Evolutionary conservation across 2,797 vertebrate species (phyloP), one percentile per base, ranked within the genome.

Genomic region (Oreortyx pictus): DNA sequence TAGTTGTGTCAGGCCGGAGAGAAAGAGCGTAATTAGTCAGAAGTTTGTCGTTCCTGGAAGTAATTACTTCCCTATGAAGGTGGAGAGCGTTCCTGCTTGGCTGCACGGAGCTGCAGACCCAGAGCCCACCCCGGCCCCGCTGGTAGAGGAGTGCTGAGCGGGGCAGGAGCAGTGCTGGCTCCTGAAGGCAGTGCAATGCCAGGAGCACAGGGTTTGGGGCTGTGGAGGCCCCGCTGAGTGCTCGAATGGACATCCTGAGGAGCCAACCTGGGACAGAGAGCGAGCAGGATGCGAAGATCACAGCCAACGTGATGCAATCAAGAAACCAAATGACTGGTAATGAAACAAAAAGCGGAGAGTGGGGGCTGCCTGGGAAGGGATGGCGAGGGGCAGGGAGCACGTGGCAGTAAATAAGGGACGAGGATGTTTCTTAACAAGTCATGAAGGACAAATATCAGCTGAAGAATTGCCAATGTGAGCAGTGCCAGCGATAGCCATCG

Each of bases 1-100:
- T 89, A 93, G 92, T 68, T 74, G 92, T 92, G 91, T 88, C 96
- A 92, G 96, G 57, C 79, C 77, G 93, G 94, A 93, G 95, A 88
- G 92, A 80, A 93, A 92, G 92, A 93, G 93, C 56, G 90, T 92
- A 90, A 60, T 94, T 91, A 90, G 56, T 93, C 88, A 95, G 88
- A 93, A 93, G 94, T 84, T 64, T 24, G 50, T 93, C 94, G 93
- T 67, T 84, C 85, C n/a, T 37, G 88, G 61, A 92, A 94, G 92
- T 73, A 78, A 94, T 96, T 96, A 93, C 86, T 89, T 95, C 93
- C 54, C 5, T 35, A 67, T 50, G 23, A 31, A 62, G 43, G 43
- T 54, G 16, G 24, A 24, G 43, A 52, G 33, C 44, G 35, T 41
- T 15, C 17, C 33, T 37, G 11, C 31, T 65, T 16, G 64, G 61